Percentiles rank a stretch among this genome's conserved stretches.
Conservation (phyloP, 2,113 vertebrate species). For the Bos indicus region DNA sequence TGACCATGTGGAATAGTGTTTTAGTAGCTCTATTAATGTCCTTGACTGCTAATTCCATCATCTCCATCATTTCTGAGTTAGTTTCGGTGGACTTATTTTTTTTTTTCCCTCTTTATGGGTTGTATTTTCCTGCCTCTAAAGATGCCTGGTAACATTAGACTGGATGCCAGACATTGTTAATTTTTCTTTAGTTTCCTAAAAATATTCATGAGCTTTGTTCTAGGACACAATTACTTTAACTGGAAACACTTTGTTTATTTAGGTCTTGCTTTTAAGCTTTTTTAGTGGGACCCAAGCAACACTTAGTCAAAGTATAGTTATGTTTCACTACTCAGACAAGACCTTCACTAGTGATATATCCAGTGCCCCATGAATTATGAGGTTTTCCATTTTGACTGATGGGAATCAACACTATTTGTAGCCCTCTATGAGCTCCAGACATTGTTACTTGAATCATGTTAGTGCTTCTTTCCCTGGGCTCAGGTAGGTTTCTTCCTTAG, state of each 20-base stretch:
- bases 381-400: not conserved
- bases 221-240: not conserved
- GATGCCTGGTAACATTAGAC: not conserved
- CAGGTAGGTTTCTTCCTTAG: not conserved
- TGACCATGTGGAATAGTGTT: not conserved
- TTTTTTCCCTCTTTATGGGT: not conserved
- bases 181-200: constrained; percentile 12
- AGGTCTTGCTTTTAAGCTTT: not conserved
- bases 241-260: not conserved
- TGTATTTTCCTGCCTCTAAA: not conserved
- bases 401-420: not conserved
- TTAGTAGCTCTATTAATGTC: not conserved
- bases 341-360: not conserved
- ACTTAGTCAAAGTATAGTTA: not conserved
- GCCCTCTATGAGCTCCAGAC: not conserved
- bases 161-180: not conserved
- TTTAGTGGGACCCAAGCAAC: not conserved
- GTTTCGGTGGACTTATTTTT: not conserved
- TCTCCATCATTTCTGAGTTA: not conserved
- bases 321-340: not conserved
- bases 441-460: not conserved
- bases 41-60: not conserved
- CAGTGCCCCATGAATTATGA: not conserved
- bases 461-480: not conserved
- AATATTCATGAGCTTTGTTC: not conserved